Evolutionary conservation across 2,113 vertebrate species (phyloP), one percentile per base, ranked within the genome.

Genomic region (Microcebus murinus): DNA sequence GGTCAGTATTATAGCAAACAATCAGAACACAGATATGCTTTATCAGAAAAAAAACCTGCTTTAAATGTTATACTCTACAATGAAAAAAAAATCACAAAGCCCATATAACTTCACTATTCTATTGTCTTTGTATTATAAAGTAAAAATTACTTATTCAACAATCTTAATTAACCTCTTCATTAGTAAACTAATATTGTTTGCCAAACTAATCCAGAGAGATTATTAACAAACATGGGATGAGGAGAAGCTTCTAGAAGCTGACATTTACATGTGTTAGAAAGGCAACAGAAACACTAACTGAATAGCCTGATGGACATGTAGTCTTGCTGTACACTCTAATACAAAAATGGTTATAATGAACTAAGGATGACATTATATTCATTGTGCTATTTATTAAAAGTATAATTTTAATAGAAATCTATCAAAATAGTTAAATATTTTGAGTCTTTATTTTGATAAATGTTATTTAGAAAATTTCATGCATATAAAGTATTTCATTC

Each of bases 1-100:
- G 23, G 14, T 55, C 23, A 90, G 18, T 13, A 8, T 76, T 93
- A 6, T 4, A 42, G 55, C 25, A 77, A 85, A 36, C 7, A 70
- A 63, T 59, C 81, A 68, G 65, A 82, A 68, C 34, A 92, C 6
- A 82, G 34, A 52, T 4, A 87, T 21, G 9, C 0, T 73, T 65
- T 90, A 90, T 6, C n/a, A 70, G 87, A 39, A 80, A 71, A 71
- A 73, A 73, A 92, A 63, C 45, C 45, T 79, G 31, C 80, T 95
- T 94, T 71, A 57, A 90, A 61, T 52, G 29, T 52, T 71, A 6
- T 74, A 1, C 59, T 85, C 18, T 39, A 23, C 11, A 87, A 39
- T 45, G 27, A 48, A 48, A 70, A 63, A 39, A 31, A 17, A 34
- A 34, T 48, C 21, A 88, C 42, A 83, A 83, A 76, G 3, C 15